phyloP scores from a whole-genome alignment of 2,113 vertebrate genomes.

The Apteryx mantelli region DNA sequence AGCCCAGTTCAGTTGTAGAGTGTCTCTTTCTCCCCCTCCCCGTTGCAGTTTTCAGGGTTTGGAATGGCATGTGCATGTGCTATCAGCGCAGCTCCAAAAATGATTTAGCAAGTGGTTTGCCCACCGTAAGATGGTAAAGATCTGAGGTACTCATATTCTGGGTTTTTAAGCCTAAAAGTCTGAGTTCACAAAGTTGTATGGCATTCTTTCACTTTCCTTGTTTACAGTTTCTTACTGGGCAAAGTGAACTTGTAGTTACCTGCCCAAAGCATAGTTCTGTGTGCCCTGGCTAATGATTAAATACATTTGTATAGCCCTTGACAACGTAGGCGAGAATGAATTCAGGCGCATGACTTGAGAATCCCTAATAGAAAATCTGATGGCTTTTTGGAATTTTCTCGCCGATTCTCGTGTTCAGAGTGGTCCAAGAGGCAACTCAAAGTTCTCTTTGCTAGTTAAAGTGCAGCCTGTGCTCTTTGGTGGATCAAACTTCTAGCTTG shows the following conservation, averaged over 20 bases:
- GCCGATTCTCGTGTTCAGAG: not conserved
- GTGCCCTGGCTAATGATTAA: not conserved
- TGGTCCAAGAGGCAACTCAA: not conserved
- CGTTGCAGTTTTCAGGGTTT: not conserved
- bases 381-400: not conserved
- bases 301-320: not conserved
- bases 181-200: not conserved
- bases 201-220: not conserved
- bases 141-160: not conserved
- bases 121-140: not conserved
- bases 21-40: not conserved
- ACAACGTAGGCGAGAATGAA: not conserved
- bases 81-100: not conserved
- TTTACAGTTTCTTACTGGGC: conserved; percentile 26
- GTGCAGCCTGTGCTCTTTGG: not conserved
- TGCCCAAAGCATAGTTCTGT: not conserved
- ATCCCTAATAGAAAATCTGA: not conserved
- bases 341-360: not conserved
- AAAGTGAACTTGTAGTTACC: not conserved
- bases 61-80: conserved; percentile 54
- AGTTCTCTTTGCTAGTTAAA: not conserved
- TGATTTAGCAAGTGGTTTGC: not conserved
- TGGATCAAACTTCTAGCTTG: not conserved
- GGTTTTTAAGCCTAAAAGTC: not conserved
- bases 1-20: not conserved